phyloP scores from a whole-genome alignment of 2,113 vertebrate genomes.

The Ictalurus punctatus region DNA sequence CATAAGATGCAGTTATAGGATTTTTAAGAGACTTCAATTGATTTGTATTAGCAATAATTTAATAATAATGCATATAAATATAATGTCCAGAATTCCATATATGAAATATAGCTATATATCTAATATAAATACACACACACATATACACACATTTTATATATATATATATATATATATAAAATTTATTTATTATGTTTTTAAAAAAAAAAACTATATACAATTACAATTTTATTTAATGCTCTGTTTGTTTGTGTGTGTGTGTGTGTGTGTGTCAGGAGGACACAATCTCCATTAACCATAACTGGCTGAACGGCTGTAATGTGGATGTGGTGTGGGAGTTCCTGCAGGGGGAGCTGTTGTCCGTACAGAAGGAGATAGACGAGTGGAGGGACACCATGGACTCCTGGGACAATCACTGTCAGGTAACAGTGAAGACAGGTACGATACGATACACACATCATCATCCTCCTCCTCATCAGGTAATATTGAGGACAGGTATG shows the following conservation, averaged over 20 bases:
- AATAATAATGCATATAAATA: too few species aligned
- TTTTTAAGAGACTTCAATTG: too few species aligned
- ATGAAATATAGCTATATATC: too few species aligned
- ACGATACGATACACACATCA: background rate
- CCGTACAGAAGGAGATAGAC: constrained; percentile 84
- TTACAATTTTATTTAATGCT: too few species aligned
- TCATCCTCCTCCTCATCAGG: background rate
- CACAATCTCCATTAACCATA: constrained; percentile 96
- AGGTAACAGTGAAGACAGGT: background rate
- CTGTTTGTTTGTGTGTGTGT: background rate
- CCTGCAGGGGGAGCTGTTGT: constrained; percentile 85
- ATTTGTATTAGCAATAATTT: too few species aligned
- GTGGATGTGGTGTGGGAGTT: constrained; percentile 91
- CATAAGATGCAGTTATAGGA: too few species aligned
- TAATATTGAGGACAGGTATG: background rate
- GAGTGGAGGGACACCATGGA: constrained; percentile 88
- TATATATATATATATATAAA: too few species aligned
- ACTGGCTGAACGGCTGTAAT: constrained; percentile 96
- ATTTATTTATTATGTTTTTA: too few species aligned
- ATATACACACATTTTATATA: too few species aligned
- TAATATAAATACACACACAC: background rate
- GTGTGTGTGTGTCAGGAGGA: constrained; percentile 78
- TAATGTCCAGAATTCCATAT: too few species aligned
- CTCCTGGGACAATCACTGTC: constrained; percentile 86
- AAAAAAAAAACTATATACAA: too few species aligned